A percentile compares a stretch with the other conserved stretches of the same genome.
Conservation (phyloP, 2,888 invertebrate species). For the Neoitamus cyanurus region DNA sequence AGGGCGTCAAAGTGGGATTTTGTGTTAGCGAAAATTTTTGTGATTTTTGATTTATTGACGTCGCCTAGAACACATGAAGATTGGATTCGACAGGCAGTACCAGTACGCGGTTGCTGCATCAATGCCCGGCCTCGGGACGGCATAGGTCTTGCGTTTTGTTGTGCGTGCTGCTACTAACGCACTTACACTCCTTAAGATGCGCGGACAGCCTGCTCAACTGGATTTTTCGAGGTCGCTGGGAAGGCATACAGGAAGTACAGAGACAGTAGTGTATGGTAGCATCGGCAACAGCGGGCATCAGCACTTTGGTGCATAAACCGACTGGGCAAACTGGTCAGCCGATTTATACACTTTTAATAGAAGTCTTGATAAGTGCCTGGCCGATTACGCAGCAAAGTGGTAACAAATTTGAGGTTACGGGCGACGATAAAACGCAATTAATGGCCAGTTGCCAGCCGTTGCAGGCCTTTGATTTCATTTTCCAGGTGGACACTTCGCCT, state of each 20-base stretch:
- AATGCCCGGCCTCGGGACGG: not conserved
- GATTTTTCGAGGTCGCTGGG: conserved; percentile 38
- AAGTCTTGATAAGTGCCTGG: conserved; percentile 3
- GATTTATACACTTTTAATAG: conserved; percentile 31
- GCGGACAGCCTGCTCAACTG: conserved; percentile 12
- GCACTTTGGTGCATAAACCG: not conserved
- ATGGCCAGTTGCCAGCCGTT: conserved; percentile 4
- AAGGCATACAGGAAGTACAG: not conserved
- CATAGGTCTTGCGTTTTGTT: not conserved
- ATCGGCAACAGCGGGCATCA: not conserved
- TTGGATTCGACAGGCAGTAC: conserved; percentile 16
- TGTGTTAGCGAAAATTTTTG: conserved; percentile 42
- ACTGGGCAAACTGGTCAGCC: conserved; percentile 17
- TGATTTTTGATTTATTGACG: conserved; percentile 35
- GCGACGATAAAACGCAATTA: conserved; percentile 38
- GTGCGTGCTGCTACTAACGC: conserved; percentile 7
- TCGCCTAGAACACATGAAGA: conserved; percentile 14
- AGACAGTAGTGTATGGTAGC: not conserved
- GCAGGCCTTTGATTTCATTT: not conserved
- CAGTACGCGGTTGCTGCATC: not conserved
- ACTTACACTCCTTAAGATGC: not conserved
- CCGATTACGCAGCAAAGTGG: conserved; percentile 29
- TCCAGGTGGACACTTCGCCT: conserved; percentile 6
- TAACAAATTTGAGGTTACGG: conserved; percentile 41
- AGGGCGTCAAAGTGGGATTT: conserved; percentile 46